Conservation (phyloP, 2,797 vertebrate genomes). For the Helostoma temminkii region DNA sequence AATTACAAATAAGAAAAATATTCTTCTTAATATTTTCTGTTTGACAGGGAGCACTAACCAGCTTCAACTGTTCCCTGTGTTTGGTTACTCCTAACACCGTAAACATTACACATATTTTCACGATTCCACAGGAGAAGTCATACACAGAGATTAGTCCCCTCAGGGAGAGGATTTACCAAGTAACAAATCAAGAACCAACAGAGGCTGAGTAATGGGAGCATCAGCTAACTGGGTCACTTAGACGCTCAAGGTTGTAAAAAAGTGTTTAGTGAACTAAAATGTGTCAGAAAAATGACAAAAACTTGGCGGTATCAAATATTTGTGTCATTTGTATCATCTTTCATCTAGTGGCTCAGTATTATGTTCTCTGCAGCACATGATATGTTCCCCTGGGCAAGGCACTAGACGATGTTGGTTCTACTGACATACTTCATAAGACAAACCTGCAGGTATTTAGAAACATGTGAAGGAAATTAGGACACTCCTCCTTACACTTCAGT, state of each 20-base stretch:
- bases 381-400: too few relatives aligned
- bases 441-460: neutral
- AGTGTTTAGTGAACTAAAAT: slow-evolving; percentile 27
- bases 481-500: too few relatives aligned
- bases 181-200: slow-evolving; percentile 64
- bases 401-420: neutral
- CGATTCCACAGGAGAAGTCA: slow-evolving; percentile 51
- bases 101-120: slow-evolving; percentile 43
- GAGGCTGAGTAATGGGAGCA: slow-evolving; percentile 67
- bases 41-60: too few relatives aligned
- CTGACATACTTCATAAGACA: neutral
- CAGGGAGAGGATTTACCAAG: slow-evolving; percentile 52
- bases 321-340: slow-evolving; percentile 15
- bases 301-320: slow-evolving; percentile 27
- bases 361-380: neutral
- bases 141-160: slow-evolving; percentile 34
- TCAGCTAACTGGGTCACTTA: slow-evolving; percentile 67
- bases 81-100: slow-evolving; percentile 17
- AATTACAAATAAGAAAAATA: neutral
- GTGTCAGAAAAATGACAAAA: slow-evolving; percentile 19
- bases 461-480: too few relatives aligned
- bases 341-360: slow-evolving; percentile 2
- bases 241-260: slow-evolving; percentile 66
- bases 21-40: too few relatives aligned
- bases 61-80: neutral